phyloP scores from a whole-genome alignment of 2,113 vertebrate genomes.

The Craseonycteris thonglongyai region DNA sequence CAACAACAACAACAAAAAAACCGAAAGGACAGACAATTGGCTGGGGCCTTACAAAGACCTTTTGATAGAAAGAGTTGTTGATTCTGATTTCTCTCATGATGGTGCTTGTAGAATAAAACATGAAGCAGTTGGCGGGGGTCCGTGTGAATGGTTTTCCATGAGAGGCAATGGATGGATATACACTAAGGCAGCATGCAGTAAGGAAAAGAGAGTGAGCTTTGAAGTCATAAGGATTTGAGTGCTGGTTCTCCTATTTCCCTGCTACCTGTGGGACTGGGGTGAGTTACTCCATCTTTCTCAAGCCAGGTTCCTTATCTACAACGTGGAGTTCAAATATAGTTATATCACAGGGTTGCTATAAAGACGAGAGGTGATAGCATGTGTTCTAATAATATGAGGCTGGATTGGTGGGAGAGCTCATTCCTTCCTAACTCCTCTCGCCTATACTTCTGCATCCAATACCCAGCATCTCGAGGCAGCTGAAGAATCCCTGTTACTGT shows the following conservation, averaged over 20 bases:
- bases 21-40: not conserved
- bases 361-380: not conserved
- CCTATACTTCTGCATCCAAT: not conserved
- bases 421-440: not conserved
- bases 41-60: not conserved
- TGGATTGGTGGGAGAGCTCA: no score
- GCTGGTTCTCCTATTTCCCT: not conserved
- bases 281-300: not conserved
- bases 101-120: not conserved
- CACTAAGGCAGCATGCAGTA: rapidly evolving
- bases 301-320: not conserved
- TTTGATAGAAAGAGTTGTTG: not conserved
- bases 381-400: not conserved
- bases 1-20: no score
- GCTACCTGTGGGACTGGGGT: not conserved
- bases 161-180: rapidly evolving
- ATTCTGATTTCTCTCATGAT: not conserved
- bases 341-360: not conserved
- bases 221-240: not conserved
- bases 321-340: not conserved
- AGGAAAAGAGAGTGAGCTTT: not conserved
- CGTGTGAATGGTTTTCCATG: not conserved
- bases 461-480: not conserved
- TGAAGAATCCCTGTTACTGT: not conserved
- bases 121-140: no score